phyloP scores from a whole-genome alignment of 2,797 vertebrate species.

The Menidia menidia region DNA sequence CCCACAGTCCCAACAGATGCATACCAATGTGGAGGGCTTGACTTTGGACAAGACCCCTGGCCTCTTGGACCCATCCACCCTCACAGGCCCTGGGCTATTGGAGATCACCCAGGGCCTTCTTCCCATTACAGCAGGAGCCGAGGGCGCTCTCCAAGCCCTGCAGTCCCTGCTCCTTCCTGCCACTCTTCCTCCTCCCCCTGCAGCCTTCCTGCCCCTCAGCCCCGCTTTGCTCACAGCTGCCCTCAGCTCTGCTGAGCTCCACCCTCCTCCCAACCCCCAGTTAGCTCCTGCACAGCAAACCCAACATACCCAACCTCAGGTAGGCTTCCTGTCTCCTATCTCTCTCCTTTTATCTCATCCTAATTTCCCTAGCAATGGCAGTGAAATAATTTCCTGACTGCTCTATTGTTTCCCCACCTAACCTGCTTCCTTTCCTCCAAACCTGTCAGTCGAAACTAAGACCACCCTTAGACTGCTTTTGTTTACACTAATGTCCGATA shows the following conservation, averaged over 20 bases:
- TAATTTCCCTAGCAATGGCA: conserved; percentile 19
- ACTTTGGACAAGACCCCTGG: conserved; percentile 79
- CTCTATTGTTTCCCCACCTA: conserved; percentile 21
- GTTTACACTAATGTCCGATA: background rate
- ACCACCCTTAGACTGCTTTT: conserved; percentile 1
- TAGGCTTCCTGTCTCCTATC: conserved; percentile 60
- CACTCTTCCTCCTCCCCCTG: conserved; percentile 78
- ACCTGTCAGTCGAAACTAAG: background rate
- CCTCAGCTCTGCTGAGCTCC: conserved; percentile 84
- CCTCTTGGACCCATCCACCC: conserved; percentile 81
- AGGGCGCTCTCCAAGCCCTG: conserved; percentile 77
- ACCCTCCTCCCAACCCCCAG: conserved; percentile 80
- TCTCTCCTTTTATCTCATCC: conserved; percentile 28
- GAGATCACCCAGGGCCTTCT: conserved; percentile 84
- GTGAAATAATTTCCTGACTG: conserved; percentile 24
- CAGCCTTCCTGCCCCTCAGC: conserved; percentile 88
- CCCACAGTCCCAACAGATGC: conserved; percentile 81
- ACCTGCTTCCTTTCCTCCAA: conserved; percentile 9
- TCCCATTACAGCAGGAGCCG: conserved; percentile 72
- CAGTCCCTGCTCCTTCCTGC: conserved; percentile 80
- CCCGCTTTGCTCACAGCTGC: conserved; percentile 88
- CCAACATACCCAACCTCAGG: conserved; percentile 78
- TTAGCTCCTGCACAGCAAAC: conserved; percentile 79
- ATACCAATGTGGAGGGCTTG: conserved; percentile 76
- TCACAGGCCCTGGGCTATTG: conserved; percentile 74